These are phyloP conservation scores for Pelecanoides urinatrix DNA, from an alignment of 2,113 vertebrate species.

Conservation along the genomic window DNA sequence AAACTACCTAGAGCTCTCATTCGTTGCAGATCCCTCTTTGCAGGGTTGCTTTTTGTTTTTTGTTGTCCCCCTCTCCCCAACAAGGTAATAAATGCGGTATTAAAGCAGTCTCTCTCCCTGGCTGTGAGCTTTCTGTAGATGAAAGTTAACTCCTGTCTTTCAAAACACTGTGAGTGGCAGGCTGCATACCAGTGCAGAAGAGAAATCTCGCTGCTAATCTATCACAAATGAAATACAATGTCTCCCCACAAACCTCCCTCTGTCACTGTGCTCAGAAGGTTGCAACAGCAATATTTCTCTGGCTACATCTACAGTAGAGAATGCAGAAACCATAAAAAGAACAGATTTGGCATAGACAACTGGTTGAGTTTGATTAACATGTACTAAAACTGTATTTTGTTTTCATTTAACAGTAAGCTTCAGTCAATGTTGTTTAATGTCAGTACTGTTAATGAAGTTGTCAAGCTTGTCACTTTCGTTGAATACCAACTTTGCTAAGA, in stretches of 20 bases:
- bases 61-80: background rate
- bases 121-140: conserved; percentile 43
- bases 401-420: conserved; percentile 58
- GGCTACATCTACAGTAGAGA: background rate
- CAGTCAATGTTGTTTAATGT: conserved; percentile 70
- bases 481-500: conserved; percentile 74
- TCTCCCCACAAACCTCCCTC: background rate
- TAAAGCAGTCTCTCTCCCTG: conserved; percentile 1
- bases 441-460: conserved; percentile 75
- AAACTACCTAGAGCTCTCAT: background rate
- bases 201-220: conserved; percentile 34
- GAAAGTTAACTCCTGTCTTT: conserved; percentile 67
- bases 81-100: conserved; percentile 15
- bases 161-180: conserved; percentile 32
- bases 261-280: background rate
- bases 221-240: background rate
- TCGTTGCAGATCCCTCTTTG: background rate
- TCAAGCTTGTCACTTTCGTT: conserved; percentile 71
- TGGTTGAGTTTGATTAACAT: conserved; percentile 60
- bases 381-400: conserved; percentile 33
- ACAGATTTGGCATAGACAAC: conserved; percentile 5
- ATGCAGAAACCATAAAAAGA: background rate
- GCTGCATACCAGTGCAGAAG: background rate
- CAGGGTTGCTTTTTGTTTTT: background rate
- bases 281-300: conserved; percentile 26